phyloP scores from a whole-genome alignment of 2,797 vertebrate genomes.

The Sternarchorhynchus goeldii region DNA sequence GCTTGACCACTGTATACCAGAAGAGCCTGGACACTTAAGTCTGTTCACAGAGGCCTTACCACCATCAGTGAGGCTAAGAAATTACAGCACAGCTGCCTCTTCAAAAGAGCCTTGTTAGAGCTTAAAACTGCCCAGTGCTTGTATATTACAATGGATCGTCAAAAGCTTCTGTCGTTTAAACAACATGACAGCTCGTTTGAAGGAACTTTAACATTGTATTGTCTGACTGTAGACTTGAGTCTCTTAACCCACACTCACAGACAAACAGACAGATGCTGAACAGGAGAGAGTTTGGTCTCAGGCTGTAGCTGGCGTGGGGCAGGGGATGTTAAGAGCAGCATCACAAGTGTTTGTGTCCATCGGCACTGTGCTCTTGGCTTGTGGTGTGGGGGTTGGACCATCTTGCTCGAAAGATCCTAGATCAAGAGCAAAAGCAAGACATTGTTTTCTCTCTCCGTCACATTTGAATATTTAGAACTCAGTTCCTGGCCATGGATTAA shows the following conservation, averaged over 20 bases:
- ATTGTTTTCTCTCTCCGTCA: background rate
- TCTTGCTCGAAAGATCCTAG: conserved; percentile 59
- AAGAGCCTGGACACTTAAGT: conserved; percentile 13
- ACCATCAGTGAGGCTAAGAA: conserved; percentile 5
- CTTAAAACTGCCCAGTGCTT: conserved; percentile 23
- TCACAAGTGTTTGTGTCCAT: conserved; percentile 67
- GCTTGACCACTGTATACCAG: conserved; percentile 23
- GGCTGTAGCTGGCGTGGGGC: conserved; percentile 63
- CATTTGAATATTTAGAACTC: background rate
- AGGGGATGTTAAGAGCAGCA: conserved; percentile 60
- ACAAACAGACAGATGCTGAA: conserved; percentile 21
- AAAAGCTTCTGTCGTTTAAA: conserved; percentile 18
- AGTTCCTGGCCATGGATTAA: background rate
- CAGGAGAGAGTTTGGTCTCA: conserved; percentile 52
- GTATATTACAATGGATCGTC: conserved; percentile 12
- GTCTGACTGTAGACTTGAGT: conserved; percentile 29
- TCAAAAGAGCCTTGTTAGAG: conserved; percentile 19
- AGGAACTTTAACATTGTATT: conserved; percentile 49
- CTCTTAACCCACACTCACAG: conserved; percentile 2
- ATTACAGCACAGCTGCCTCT: conserved; percentile 35
- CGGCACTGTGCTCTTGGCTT: conserved; percentile 48
- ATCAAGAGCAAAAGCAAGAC: background rate
- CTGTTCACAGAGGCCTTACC: conserved; percentile 9
- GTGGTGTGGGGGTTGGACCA: conserved; percentile 17
- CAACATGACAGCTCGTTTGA: conserved; percentile 10